Evolutionary conservation across 2,888 invertebrate species (phyloP), one percentile per base, ranked within the genome.

Genomic region (Drosophila lutescens): DNA sequence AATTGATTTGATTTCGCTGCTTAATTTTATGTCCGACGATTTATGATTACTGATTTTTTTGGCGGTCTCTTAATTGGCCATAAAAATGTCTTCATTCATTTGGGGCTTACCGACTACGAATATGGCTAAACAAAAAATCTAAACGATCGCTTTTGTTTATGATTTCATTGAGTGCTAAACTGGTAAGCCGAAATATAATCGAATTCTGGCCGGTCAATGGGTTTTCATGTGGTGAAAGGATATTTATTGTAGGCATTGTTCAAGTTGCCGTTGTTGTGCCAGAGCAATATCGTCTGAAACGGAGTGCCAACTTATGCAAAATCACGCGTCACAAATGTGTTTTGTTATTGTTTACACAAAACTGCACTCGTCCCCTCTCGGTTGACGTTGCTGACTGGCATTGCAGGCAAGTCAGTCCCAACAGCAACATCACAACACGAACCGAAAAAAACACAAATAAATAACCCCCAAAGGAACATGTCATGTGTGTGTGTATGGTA

Each of bases 261-360:
- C 51, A 36, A 59, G 60, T 47, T 77, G 60, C 54, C 60, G 63
- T 50, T 68, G 61, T 53, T 61, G 63, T 43, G 23, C n/a, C 50
- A 32, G 44, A 32, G 44, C 49, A 50, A 51, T 49, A 40, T 44
- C 32, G 66, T 26, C 62, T 47, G 62, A 44, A 20, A 34, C 57
- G 47, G 49, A 41, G 68, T 74, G 84, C 80, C 84, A 88, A 85
- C 81, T 86, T 86, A 86, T 86, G 85, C 89, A 88, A 88, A 86
- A 88, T 87, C 85, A 88, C 89, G 85, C 89, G 86, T 88, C 85
- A 77, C 78, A 87, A 87, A 85, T 83, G 82, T 88, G 82, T 88
- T 86, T 78, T 80, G 87, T 88, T 84, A 84, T 87, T 86, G 87
- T 89, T 86, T 86, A 85, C 82, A 85, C 73, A 85, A 76, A 88